Percentiles rank a stretch among this genome's conserved stretches.
Evolutionary conservation across 2,113 vertebrate genomes (phyloP).

Genomic region (Seriola rivoliana): DNA sequence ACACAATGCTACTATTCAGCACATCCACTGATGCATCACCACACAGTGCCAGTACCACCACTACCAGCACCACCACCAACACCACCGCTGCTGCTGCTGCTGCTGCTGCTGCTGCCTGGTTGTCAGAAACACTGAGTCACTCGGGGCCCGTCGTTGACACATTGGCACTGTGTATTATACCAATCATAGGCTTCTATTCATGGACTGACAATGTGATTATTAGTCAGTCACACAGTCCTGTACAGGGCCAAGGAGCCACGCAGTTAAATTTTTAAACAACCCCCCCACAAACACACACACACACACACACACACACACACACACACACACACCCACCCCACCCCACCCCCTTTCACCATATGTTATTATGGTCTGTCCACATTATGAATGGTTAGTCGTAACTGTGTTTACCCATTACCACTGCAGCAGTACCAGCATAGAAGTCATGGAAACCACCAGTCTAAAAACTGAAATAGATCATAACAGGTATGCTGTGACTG

Average conservation of each 20-base stretch:
- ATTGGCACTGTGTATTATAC: conserved; percentile 57
- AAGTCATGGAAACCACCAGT: conserved; percentile 41
- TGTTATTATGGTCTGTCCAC: conserved; percentile 75
- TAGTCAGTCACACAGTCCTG: conserved; percentile 74
- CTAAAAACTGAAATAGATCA: conserved; percentile 52
- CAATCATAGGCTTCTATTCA: conserved; percentile 78
- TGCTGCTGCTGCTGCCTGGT: conserved; percentile 48
- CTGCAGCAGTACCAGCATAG: conserved; percentile 36
- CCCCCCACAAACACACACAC: too few relatives aligned
- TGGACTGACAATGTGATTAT: conserved; percentile 70
- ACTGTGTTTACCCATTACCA: conserved; percentile 53
- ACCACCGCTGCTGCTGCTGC: conserved; percentile 21
- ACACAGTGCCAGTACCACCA: conserved; percentile 21
- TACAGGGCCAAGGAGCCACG: conserved; percentile 60
- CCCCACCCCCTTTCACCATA: conserved; percentile 47
- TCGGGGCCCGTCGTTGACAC: conserved; percentile 48
- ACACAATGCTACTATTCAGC: conserved; percentile 78
- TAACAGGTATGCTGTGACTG: conserved; percentile 41
- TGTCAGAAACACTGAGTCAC: conserved; percentile 79
- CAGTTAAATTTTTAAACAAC: conserved; percentile 56
- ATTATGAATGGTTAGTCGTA: conserved; percentile 67
- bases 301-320: too few relatives aligned
- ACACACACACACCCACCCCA: too few relatives aligned
- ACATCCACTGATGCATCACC: conserved; percentile 59
- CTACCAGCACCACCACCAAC: conserved; percentile 21